phyloP scores from a whole-genome alignment of 30 jellyfish, hydroid and myxozoan genomes.

The Hydra vulgaris region DNA sequence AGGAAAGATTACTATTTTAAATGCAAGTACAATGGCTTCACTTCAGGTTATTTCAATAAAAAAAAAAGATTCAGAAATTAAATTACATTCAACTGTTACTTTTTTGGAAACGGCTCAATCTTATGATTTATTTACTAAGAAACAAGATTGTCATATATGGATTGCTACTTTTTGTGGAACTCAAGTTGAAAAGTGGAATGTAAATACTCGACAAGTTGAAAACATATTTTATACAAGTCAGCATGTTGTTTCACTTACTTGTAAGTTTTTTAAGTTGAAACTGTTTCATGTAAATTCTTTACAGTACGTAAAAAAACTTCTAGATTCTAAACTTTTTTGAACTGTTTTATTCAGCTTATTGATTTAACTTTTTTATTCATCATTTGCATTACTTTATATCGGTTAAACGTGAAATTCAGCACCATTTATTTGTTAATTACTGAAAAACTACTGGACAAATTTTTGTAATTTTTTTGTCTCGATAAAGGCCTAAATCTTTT shows the following conservation, averaged over 20 bases:
- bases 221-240: conserved; percentile 46
- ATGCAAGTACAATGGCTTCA: conserved; percentile 31
- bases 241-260: conserved; percentile 36
- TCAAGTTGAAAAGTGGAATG: conserved; percentile 68
- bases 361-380: no score
- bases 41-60: conserved; percentile 41
- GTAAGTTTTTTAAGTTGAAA: conserved; percentile 72
- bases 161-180: conserved; percentile 86
- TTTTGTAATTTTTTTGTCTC: no score
- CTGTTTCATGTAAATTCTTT: no score
- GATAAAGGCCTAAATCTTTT: no score
- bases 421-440: no score
- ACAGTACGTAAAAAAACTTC: no score
- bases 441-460: no score
- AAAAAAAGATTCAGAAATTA: conserved; percentile 39
- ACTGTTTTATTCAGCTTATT: no score
- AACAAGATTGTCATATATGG: conserved; percentile 48
- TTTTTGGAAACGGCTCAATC: conserved; percentile 60
- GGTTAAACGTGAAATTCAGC: no score
- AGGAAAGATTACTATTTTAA: conserved; percentile 68
- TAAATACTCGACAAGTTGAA: conserved; percentile 45
- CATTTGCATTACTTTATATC: no score
- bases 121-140: conserved; percentile 14
- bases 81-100: conserved; percentile 37
- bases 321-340: no score